Percentiles rank a stretch among this genome's conserved stretches.
Evolutionary conservation across 2,113 vertebrate species (phyloP).

Genomic region (Eurystomus gularis): DNA sequence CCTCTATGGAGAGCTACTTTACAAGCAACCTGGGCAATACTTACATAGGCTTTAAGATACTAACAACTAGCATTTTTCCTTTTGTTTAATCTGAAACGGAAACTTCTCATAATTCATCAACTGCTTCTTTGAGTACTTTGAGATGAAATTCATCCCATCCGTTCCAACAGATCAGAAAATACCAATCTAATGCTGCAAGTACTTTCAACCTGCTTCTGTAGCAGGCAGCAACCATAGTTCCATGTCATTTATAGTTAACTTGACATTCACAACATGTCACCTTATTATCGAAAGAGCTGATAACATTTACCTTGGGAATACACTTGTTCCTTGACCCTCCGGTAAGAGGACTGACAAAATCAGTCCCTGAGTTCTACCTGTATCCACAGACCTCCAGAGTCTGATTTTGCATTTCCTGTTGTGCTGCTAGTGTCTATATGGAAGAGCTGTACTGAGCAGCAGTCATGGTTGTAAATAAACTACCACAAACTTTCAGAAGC

Average conservation of each 20-base stretch:
- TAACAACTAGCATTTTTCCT: neutral
- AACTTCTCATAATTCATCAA: neutral
- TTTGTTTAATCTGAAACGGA: neutral
- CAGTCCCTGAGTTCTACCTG: neutral
- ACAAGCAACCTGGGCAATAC: neutral
- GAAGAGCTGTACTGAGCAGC: neutral
- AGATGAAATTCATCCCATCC: neutral
- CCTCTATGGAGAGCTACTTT: neutral
- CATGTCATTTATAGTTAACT: neutral
- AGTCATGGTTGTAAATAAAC: neutral
- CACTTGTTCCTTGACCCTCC: neutral
- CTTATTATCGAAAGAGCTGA: neutral
- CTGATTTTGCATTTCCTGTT: neutral
- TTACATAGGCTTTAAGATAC: neutral
- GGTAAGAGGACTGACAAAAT: neutral
- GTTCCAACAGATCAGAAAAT: neutral
- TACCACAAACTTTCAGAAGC: neutral
- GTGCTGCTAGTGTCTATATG: neutral
- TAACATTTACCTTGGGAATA: neutral
- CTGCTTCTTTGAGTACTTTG: neutral
- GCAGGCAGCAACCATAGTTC: neutral
- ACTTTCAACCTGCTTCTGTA: neutral
- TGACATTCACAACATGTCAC: neutral
- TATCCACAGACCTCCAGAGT: neutral
- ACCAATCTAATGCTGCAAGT: fast-evolving